phyloP scores from a whole-genome alignment of 2,113 vertebrate genomes.

The Oreotrochilus melanogaster region DNA sequence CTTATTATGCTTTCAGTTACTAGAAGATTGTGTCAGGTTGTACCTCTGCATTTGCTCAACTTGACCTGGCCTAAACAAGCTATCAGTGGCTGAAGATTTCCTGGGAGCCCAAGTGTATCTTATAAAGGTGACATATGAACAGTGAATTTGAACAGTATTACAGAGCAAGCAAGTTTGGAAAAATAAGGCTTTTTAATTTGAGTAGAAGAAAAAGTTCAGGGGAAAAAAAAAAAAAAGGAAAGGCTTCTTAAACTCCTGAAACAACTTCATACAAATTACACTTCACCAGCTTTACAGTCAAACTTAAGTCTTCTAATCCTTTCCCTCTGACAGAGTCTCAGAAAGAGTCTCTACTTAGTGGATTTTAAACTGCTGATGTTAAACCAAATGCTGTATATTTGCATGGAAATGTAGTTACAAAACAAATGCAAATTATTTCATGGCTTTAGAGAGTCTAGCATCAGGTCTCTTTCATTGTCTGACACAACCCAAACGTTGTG shows the following conservation, averaged over 20 bases:
- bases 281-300: not conserved
- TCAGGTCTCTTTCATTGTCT: not conserved
- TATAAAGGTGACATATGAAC: not conserved
- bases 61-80: not conserved
- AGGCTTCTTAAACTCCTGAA: not conserved
- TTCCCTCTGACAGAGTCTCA: conserved; percentile 24
- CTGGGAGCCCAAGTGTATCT: not conserved
- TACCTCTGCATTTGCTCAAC: not conserved
- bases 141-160: not conserved
- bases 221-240: not conserved
- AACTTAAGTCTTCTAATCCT: conserved; percentile 50
- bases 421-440: conserved; percentile 60
- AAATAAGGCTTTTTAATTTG: not conserved
- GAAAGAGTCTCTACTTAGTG: conserved; percentile 39
- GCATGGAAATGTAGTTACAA: conserved; percentile 58
- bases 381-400: conserved; percentile 24
- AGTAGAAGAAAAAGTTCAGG: not conserved
- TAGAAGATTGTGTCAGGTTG: not conserved
- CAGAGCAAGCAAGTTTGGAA: not conserved
- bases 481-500: not conserved
- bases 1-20: not conserved
- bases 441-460: not conserved
- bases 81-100: not conserved
- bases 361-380: conserved; percentile 46
- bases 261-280: not conserved